phyloP scores from a whole-genome alignment of 2,113 vertebrate species.

The pig (Sus scrofa) region T2T-Sscrofa CM000823.6:8252001-8252500 shows the following conservation, averaged over 20 bases:
- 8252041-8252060: too few relatives aligned
- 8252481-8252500: background rate
- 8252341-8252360: background rate
- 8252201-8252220: background rate
- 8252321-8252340: background rate
- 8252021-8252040: too few relatives aligned
- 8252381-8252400: background rate
- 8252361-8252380: background rate
- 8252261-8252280: background rate
- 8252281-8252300: background rate
- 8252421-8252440: too few relatives aligned
- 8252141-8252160: too few relatives aligned
- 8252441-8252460: background rate
- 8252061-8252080: too few relatives aligned
- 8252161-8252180: too few relatives aligned
- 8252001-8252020: too few relatives aligned
- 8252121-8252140: too few relatives aligned
- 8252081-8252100: too few relatives aligned
- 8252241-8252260: background rate
- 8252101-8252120: too few relatives aligned
- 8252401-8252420: background rate
- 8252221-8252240: background rate
- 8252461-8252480: background rate
- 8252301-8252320: background rate
- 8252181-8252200: too few relatives aligned